Conservation (phyloP, 2,888 invertebrate species). For the Falcaria lacertinaria region DNA sequence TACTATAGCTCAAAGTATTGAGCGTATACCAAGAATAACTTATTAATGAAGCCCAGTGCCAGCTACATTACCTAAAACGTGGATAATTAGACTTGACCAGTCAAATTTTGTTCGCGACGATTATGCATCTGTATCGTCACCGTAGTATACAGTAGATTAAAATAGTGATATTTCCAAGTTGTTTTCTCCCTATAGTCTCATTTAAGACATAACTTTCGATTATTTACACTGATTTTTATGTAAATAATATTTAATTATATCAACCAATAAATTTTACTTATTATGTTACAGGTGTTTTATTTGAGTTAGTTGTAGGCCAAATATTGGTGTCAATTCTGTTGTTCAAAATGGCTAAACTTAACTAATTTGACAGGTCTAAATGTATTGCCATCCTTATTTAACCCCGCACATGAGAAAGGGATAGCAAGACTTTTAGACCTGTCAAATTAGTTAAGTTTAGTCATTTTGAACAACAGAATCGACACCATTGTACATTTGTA, state of each 20-base stretch:
- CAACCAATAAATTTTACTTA: constrained; percentile 48
- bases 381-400: too few species aligned
- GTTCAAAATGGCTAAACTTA: too few species aligned
- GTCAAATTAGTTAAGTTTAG: too few species aligned
- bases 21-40: constrained; percentile 9
- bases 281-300: constrained; percentile 23
- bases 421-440: too few species aligned
- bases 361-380: too few species aligned
- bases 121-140: constrained; percentile 59
- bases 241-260: constrained; percentile 57
- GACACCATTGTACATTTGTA: too few species aligned
- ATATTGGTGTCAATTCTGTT: too few species aligned
- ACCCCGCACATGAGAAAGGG: too few species aligned
- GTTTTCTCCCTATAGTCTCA: constrained; percentile 28
- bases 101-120: constrained; percentile 49
- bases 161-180: constrained; percentile 42
- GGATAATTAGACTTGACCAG: constrained; percentile 39
- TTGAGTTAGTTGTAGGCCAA: too few species aligned
- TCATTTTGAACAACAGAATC: too few species aligned
- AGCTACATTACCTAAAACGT: constrained; percentile 33
- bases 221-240: too few species aligned
- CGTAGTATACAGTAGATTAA: constrained; percentile 54
- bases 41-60: constrained; percentile 29
- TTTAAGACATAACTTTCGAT: constrained; percentile 44
- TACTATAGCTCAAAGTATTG: constrained; percentile 10